phyloP scores from a whole-genome alignment of 1,140 invertebrate species.

The Ostrea edulis region DNA sequence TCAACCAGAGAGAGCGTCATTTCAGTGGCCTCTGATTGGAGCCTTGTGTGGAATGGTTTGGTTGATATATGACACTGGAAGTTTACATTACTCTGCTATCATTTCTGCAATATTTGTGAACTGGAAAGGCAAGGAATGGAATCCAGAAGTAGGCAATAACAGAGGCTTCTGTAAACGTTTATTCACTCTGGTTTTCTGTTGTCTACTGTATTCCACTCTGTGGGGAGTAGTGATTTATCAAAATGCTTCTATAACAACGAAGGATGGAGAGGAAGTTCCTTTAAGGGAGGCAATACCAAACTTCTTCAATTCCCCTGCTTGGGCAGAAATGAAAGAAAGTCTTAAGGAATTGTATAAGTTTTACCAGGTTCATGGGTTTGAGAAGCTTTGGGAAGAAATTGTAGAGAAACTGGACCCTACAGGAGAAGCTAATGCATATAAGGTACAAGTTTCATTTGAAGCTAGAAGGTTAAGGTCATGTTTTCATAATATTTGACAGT shows the following conservation, averaged over 20 bases:
- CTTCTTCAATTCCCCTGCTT: slow-evolving; percentile 92
- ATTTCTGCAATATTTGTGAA: slow-evolving; percentile 65
- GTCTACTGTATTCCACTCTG: slow-evolving; percentile 86
- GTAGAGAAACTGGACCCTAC: slow-evolving; percentile 90
- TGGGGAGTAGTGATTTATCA: slow-evolving; percentile 92
- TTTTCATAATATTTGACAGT: too few relatives aligned
- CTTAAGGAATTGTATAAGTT: slow-evolving; percentile 88
- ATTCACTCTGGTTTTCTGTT: slow-evolving; percentile 82
- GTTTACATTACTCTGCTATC: slow-evolving; percentile 59
- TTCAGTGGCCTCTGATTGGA: slow-evolving; percentile 85
- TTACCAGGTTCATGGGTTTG: slow-evolving; percentile 89
- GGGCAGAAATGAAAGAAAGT: slow-evolving; percentile 87
- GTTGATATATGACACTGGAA: slow-evolving; percentile 83
- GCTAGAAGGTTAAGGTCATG: neutral
- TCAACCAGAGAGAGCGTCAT: slow-evolving; percentile 86
- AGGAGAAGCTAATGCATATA: slow-evolving; percentile 94
- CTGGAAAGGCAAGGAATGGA: slow-evolving; percentile 69
- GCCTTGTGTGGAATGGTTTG: slow-evolving; percentile 85
- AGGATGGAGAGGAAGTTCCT: slow-evolving; percentile 92
- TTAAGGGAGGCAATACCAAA: slow-evolving; percentile 90
- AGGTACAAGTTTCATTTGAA: slow-evolving; percentile 81
- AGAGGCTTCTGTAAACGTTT: slow-evolving; percentile 79
- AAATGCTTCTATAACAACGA: slow-evolving; percentile 91
- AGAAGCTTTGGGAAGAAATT: slow-evolving; percentile 90
- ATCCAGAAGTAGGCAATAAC: slow-evolving; percentile 78